Percentiles rank a stretch among this genome's conserved stretches.
phyloP scores from a whole-genome alignment of 1,140 invertebrate species.

The Ceratina japonica region DNA sequence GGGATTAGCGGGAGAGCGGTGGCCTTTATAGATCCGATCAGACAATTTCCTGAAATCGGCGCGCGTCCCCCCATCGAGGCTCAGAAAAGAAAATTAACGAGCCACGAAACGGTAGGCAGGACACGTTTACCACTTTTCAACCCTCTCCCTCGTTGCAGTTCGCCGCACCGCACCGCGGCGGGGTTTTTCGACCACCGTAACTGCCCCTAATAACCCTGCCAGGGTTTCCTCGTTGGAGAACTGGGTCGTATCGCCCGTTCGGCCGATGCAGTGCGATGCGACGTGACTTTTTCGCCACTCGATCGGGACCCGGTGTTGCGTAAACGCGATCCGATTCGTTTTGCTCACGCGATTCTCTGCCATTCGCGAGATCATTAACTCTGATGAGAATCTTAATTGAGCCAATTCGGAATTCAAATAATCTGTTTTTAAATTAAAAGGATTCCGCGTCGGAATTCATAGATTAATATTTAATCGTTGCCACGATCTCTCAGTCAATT shows the following conservation, averaged over 20 bases:
- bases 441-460: no score
- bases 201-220: conserved; percentile 46
- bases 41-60: conserved; percentile 37
- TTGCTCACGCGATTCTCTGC: background rate
- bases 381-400: background rate
- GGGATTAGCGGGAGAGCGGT: no score
- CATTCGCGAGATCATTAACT: background rate
- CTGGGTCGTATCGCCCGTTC: conserved; percentile 37
- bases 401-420: no score
- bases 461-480: no score
- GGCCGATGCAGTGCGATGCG: background rate
- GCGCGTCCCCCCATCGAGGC: background rate
- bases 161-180: background rate
- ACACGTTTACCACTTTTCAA: conserved; percentile 37
- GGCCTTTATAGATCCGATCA: conserved; percentile 15
- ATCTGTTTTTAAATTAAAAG: no score
- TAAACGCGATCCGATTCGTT: conserved; percentile 1
- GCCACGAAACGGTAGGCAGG: conserved; percentile 43
- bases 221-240: conserved; percentile 28
- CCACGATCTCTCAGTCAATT: no score
- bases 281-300: conserved; percentile 12
- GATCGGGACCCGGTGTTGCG: conserved; percentile 6
- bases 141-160: background rate
- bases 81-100: conserved; percentile 52
- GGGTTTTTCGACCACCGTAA: conserved; percentile 43